Percentiles rank a stretch among this genome's conserved stretches.
Conservation (phyloP, 2,888 invertebrate species). For the Gastrophysa polygoni region DNA sequence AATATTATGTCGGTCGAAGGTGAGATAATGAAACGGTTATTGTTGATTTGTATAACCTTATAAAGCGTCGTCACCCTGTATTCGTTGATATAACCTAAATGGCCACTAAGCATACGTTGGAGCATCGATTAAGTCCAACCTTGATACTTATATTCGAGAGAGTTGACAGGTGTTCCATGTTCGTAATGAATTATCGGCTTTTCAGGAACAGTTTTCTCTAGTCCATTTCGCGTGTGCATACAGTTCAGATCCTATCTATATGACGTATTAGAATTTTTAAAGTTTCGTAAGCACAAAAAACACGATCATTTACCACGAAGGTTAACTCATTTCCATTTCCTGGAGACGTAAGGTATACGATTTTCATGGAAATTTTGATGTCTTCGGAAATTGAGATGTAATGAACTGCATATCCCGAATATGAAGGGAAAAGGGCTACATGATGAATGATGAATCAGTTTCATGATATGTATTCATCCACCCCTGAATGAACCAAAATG, state of each 20-base stretch:
- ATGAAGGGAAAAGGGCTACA: too few species aligned
- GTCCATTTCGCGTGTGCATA: conserved; percentile 49
- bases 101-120: conserved; percentile 24
- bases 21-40: too few species aligned
- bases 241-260: conserved; percentile 56
- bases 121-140: conserved; percentile 37
- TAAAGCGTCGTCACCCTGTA: not conserved
- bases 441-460: too few species aligned
- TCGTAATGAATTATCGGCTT: conserved; percentile 47
- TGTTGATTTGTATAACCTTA: not conserved
- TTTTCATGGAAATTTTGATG: too few species aligned
- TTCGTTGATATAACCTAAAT: conserved; percentile 11
- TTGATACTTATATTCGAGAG: conserved; percentile 39
- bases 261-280: conserved; percentile 58
- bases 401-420: too few species aligned
- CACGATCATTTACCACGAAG: conserved; percentile 53
- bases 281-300: conserved; percentile 54
- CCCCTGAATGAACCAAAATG: too few species aligned
- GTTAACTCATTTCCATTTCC: conserved; percentile 40
- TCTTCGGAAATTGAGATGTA: too few species aligned
- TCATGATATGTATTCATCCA: too few species aligned
- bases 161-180: conserved; percentile 41
- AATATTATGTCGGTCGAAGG: too few species aligned
- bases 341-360: too few species aligned
- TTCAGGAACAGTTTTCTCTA: conserved; percentile 42